phyloP scores from a whole-genome alignment of 2,113 vertebrate genomes.

The Gymnorhina tibicen region DNA sequence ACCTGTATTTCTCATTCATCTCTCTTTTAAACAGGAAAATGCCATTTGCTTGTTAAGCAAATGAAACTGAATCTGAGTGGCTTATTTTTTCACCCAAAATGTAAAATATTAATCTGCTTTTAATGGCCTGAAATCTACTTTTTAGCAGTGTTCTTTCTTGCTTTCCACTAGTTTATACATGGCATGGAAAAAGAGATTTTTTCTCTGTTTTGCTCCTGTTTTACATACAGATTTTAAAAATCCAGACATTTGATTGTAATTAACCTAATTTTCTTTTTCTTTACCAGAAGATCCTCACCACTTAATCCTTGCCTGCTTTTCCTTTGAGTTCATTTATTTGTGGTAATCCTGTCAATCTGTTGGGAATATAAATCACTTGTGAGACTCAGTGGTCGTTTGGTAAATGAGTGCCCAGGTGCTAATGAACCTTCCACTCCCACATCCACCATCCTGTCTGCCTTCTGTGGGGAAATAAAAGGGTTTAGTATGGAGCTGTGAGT shows the following conservation, averaged over 20 bases:
- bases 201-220: not conserved
- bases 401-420: not conserved
- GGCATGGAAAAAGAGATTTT: not conserved
- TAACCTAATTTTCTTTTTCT: not conserved
- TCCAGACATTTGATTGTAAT: not conserved
- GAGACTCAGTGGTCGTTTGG: fast-evolving
- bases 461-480: not conserved
- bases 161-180: not conserved
- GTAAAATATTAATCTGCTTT: not conserved
- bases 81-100: not conserved
- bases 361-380: not conserved
- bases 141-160: not conserved
- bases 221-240: not conserved
- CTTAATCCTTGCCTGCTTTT: not conserved
- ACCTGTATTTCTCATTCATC: not conserved
- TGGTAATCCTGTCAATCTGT: not conserved
- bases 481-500: not conserved
- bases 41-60: not conserved
- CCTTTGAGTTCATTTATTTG: not conserved
- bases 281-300: not conserved
- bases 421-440: not conserved
- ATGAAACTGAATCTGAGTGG: not conserved
- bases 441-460: not conserved
- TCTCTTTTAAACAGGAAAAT: not conserved
- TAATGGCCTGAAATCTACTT: not conserved